Evolutionary conservation across 2,888 invertebrate genomes (phyloP).

Genomic region (Cryptocephalus moraei): DNA sequence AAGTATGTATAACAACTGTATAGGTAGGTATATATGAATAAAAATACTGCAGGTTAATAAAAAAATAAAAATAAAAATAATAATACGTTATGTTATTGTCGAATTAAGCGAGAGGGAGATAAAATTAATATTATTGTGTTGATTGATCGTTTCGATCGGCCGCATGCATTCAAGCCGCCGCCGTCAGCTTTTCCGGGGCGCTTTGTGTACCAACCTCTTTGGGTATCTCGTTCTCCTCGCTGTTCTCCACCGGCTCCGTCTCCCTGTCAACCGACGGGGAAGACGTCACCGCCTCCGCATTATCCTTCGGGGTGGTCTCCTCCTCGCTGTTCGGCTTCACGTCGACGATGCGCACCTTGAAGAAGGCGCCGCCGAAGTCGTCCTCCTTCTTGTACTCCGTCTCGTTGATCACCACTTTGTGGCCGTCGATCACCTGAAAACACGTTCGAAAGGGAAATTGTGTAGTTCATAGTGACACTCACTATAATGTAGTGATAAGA

Average conservation of each 20-base stretch:
- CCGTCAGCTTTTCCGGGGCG: slow-evolving; percentile 28
- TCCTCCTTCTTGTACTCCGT: slow-evolving; percentile 40
- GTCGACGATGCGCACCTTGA: slow-evolving; percentile 41
- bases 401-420: slow-evolving; percentile 45
- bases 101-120: slow-evolving; percentile 1
- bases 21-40: not conserved
- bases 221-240: slow-evolving; percentile 30
- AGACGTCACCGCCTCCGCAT: slow-evolving; percentile 17
- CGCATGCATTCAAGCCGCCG: slow-evolving; percentile 4
- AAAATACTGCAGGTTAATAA: not conserved
- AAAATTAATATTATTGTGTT: not conserved
- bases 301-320: slow-evolving; percentile 18
- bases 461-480: no score
- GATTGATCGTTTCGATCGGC: slow-evolving; percentile 7
- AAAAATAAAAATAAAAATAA: not conserved
- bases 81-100: slow-evolving; percentile 2
- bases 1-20: not conserved
- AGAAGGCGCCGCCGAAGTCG: slow-evolving; percentile 29
- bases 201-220: slow-evolving; percentile 29
- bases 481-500: no score
- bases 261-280: slow-evolving; percentile 15
- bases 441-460: not conserved
- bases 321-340: slow-evolving; percentile 34
- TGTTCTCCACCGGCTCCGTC: slow-evolving; percentile 27
- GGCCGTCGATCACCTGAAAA: slow-evolving; percentile 42